Conservation (phyloP, 2,888 invertebrate genomes). For the Neocrepidodera transversa region DNA sequence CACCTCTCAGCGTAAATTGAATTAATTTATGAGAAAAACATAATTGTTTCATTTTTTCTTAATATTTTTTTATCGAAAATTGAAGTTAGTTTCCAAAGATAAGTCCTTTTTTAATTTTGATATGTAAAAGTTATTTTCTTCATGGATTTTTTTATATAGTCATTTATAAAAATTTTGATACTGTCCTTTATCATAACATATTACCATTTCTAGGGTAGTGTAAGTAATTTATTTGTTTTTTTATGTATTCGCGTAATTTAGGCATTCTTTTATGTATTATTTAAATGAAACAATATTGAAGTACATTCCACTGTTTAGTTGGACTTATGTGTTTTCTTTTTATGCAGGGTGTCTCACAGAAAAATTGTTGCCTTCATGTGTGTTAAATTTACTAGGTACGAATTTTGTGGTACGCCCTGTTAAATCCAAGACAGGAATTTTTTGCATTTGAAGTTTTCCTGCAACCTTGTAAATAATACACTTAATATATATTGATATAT, state of each 20-base stretch:
- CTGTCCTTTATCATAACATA: slow-evolving; percentile 44
- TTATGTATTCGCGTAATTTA: slow-evolving; percentile 45
- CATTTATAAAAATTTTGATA: slow-evolving; percentile 50
- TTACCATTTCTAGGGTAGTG: slow-evolving; percentile 44
- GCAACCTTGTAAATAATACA: slow-evolving; percentile 43
- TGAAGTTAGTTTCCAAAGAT: too few species aligned
- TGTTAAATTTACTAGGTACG: neutral
- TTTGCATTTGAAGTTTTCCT: slow-evolving; percentile 46
- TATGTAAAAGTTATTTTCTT: slow-evolving; percentile 42
- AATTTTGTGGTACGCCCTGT: slow-evolving; percentile 17
- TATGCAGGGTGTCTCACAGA: slow-evolving; percentile 24
- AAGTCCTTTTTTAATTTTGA: slow-evolving; percentile 33
- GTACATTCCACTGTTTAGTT: slow-evolving; percentile 55
- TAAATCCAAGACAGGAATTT: slow-evolving; percentile 37
- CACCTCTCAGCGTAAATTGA: too few species aligned
- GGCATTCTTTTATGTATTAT: slow-evolving; percentile 48
- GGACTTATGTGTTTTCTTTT: slow-evolving; percentile 35
- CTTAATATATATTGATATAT: slow-evolving; percentile 26
- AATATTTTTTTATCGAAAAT: too few species aligned
- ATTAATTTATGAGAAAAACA: too few species aligned
- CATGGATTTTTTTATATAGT: slow-evolving; percentile 41
- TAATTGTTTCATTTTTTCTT: too few species aligned
- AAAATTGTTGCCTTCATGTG: neutral
- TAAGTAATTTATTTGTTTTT: slow-evolving; percentile 52
- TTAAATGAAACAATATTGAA: slow-evolving; percentile 30